phyloP scores from a whole-genome alignment of 2,797 vertebrate genomes.

The Linurgus olivaceus region DNA sequence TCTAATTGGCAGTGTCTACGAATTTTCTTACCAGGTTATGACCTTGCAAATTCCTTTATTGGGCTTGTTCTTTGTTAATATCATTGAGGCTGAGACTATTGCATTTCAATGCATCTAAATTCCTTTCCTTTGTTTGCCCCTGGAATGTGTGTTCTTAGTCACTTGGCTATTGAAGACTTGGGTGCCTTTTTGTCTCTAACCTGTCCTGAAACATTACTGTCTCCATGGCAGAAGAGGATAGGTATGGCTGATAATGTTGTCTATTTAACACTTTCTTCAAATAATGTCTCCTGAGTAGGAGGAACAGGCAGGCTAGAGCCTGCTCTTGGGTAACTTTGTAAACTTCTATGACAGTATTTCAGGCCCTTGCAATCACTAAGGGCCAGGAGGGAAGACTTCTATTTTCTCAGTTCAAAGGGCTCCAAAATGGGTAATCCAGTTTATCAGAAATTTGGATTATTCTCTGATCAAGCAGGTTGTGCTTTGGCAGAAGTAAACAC shows the following conservation, averaged over 20 bases:
- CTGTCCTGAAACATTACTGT: neutral
- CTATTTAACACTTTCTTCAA: neutral
- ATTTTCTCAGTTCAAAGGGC: conserved; percentile 46
- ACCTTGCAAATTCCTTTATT: conserved; percentile 39
- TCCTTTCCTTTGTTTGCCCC: conserved; percentile 1
- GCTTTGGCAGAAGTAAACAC: conserved; percentile 10
- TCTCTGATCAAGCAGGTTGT: neutral
- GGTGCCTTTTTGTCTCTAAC: conserved; percentile 28
- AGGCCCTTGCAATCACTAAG: neutral
- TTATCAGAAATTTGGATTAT: conserved; percentile 53
- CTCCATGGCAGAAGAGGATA: neutral
- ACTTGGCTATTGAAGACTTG: neutral
- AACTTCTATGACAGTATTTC: neutral
- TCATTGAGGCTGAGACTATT: neutral
- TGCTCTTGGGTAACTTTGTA: neutral
- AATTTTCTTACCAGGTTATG: conserved; percentile 6
- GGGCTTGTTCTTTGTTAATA: conserved; percentile 22
- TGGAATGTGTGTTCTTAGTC: conserved; percentile 18
- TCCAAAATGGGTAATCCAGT: conserved; percentile 3
- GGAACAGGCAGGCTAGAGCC: neutral
- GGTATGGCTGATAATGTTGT: conserved; percentile 25
- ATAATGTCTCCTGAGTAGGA: neutral
- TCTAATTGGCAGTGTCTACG: neutral
- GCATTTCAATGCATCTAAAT: conserved; percentile 16
- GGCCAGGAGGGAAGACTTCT: neutral